phyloP scores from a whole-genome alignment of 2,797 vertebrate species.

The Emys orbicularis region DNA sequence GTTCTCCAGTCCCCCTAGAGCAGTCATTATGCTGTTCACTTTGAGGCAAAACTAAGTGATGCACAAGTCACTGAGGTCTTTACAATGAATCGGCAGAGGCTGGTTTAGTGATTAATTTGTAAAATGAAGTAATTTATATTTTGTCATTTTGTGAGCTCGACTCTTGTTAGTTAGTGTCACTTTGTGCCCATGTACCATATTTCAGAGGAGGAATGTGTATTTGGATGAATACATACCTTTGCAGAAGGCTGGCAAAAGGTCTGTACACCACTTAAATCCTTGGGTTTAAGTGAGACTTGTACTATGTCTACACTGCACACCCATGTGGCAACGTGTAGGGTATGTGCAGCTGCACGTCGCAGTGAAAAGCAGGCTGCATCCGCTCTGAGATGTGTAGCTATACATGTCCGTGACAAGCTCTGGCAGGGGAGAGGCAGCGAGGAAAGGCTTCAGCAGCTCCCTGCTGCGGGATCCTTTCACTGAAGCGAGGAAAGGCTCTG shows the following conservation, averaged over 20 bases:
- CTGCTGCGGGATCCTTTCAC: not conserved
- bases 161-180: not conserved
- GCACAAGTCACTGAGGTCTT: conserved; percentile 49
- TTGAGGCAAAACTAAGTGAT: conserved; percentile 85
- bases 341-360: not conserved
- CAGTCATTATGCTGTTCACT: conserved; percentile 85
- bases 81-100: conserved; percentile 41
- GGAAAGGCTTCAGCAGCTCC: not conserved
- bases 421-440: not conserved
- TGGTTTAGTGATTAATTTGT: not conserved
- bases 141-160: not conserved
- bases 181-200: not conserved
- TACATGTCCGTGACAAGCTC: not conserved
- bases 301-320: not conserved
- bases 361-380: not conserved
- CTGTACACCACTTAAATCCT: not conserved
- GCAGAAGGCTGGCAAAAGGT: not conserved
- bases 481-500: not conserved
- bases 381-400: not conserved
- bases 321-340: not conserved
- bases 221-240: not conserved
- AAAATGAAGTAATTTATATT: not conserved
- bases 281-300: not conserved
- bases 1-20: conserved; percentile 75
- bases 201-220: not conserved